phyloP scores from a whole-genome alignment of 2,797 vertebrate genomes.

The Phylloscopus collybita region DNA sequence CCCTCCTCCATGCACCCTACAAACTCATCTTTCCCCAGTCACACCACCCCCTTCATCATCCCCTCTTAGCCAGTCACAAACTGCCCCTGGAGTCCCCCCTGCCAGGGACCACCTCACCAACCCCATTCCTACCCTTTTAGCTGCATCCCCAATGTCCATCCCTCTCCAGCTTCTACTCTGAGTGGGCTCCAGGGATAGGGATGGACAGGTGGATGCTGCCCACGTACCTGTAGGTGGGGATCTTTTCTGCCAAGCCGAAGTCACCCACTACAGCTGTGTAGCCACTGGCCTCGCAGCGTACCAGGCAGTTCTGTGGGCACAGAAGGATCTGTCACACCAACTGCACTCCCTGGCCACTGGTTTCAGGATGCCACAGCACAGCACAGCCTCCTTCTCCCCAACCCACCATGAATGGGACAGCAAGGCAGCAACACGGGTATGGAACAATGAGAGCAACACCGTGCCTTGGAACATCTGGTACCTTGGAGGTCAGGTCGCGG shows the following conservation, averaged over 20 bases:
- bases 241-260: slow-evolving; percentile 96
- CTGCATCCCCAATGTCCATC: background rate
- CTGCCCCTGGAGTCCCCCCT: fast-evolving
- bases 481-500: slow-evolving; percentile 97
- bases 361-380: fast-evolving
- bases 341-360: fast-evolving
- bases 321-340: background rate
- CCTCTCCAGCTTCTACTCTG: background rate
- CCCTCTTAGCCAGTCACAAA: background rate
- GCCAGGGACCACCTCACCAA: fast-evolving
- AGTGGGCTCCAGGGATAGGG: background rate
- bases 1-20: background rate
- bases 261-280: slow-evolving; percentile 92
- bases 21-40: fast-evolving
- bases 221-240: slow-evolving; percentile 90
- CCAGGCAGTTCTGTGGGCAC: slow-evolving; percentile 89
- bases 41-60: background rate
- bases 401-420: fast-evolving
- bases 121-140: background rate
- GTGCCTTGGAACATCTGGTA: slow-evolving; percentile 20
- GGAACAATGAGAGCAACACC: fast-evolving
- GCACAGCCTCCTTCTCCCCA: background rate
- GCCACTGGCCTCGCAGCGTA: slow-evolving; percentile 83
- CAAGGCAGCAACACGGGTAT: fast-evolving
- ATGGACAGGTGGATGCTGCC: background rate